A percentile compares a stretch with the other conserved stretches of the same genome.
These are phyloP conservation scores for Laterallus jamaicensis DNA, from an alignment of 2,113 vertebrate genomes.

Conservation along the genomic window DNA sequence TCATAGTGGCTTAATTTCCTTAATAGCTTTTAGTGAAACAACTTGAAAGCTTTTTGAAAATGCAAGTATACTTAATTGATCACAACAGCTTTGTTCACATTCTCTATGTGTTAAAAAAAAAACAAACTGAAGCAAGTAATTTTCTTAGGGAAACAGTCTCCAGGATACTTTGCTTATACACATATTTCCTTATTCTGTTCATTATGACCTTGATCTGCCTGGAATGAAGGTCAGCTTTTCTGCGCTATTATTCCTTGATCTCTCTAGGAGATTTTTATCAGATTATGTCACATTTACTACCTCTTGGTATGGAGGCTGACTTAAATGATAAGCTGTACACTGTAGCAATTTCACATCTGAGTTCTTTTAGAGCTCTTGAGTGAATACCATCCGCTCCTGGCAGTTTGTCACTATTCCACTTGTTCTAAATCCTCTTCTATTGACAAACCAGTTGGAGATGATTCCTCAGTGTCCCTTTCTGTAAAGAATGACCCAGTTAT, in stretches of 20 bases:
- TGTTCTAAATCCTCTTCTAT: not conserved
- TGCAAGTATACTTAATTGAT: not conserved
- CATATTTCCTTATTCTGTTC: not conserved
- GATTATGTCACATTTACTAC: not conserved
- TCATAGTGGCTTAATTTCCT: not conserved
- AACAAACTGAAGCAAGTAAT: not conserved
- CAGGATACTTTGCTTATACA: not conserved
- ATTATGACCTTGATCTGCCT: not conserved
- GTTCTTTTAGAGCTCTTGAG: conserved; percentile 27
- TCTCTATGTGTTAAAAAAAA: not conserved
- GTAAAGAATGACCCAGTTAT: not conserved
- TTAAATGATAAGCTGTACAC: not conserved
- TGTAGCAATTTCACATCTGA: conserved; percentile 44
- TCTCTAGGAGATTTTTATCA: not conserved
- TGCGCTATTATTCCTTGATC: not conserved
- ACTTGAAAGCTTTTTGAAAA: not conserved
- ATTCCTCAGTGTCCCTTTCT: not conserved
- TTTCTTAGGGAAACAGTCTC: not conserved
- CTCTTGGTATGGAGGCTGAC: not conserved
- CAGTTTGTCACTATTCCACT: not conserved
- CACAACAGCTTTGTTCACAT: not conserved
- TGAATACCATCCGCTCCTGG: conserved; percentile 34
- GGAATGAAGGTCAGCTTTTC: not conserved
- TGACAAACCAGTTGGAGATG: not conserved
- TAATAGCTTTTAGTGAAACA: not conserved